Conservation (phyloP, 2,113 vertebrate species). For the Neodontobutis hainanensis region DNA sequence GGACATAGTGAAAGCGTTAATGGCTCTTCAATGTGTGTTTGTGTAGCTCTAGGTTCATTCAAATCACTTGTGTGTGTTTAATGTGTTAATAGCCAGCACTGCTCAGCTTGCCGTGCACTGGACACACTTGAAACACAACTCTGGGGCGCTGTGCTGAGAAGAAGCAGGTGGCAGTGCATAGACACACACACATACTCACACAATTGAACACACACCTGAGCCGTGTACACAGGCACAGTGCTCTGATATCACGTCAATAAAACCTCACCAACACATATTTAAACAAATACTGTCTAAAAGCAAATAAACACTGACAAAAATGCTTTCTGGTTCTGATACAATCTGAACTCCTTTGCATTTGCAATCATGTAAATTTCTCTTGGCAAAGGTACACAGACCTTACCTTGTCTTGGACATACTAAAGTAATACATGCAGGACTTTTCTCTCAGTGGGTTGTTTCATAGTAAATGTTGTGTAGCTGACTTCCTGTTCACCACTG, state of each 20-base stretch:
- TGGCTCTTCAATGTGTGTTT: slow-evolving; percentile 26
- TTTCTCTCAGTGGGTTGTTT: too few relatives aligned
- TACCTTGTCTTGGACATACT: too few relatives aligned
- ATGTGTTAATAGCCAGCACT: slow-evolving; percentile 68
- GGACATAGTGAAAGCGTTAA: slow-evolving; percentile 52
- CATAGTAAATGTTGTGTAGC: too few relatives aligned
- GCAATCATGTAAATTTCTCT: too few relatives aligned
- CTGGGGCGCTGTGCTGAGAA: slow-evolving; percentile 32
- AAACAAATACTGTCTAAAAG: too few relatives aligned
- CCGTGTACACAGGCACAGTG: neutral
- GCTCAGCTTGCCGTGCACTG: slow-evolving; percentile 58
- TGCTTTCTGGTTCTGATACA: too few relatives aligned
- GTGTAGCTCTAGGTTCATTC: slow-evolving; percentile 19
- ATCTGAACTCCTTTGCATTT: too few relatives aligned
- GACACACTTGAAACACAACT: slow-evolving; percentile 65
- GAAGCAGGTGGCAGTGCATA: slow-evolving; percentile 50
- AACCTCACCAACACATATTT: too few relatives aligned
- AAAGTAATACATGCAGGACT: too few relatives aligned
- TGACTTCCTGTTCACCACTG: too few relatives aligned
- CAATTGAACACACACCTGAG: neutral
- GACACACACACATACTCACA: neutral
- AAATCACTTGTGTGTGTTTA: slow-evolving; percentile 61
- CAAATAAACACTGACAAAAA: too few relatives aligned
- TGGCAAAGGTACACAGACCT: too few relatives aligned
- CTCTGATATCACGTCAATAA: neutral